Evolutionary conservation across 2,113 vertebrate genomes (phyloP).

Genomic region (Cettia cetti): DNA sequence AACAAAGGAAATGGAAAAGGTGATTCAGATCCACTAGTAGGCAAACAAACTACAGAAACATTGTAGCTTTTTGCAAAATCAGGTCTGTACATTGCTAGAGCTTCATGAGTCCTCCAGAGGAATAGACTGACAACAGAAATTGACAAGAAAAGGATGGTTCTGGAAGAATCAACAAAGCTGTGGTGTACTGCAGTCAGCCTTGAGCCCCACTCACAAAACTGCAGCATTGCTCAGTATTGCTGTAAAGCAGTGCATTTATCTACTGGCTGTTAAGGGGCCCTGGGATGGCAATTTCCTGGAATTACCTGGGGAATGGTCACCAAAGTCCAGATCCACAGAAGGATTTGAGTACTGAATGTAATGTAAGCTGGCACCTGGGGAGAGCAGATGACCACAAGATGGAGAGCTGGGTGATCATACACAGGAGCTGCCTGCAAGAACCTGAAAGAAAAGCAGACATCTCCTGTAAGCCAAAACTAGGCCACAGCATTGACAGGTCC

Average conservation of each 20-base stretch:
- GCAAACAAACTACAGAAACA: background rate
- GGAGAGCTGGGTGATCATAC: background rate
- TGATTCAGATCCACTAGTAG: background rate
- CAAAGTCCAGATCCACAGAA: background rate
- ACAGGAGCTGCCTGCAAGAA: background rate
- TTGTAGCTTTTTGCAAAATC: background rate
- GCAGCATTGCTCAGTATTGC: background rate
- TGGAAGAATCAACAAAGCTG: background rate
- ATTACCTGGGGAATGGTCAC: background rate
- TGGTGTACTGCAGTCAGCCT: background rate
- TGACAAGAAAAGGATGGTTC: background rate
- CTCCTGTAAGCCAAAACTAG: background rate
- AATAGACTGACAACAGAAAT: background rate
- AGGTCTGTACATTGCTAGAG: background rate
- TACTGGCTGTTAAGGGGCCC: background rate
- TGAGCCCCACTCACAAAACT: background rate
- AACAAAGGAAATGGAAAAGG: background rate
- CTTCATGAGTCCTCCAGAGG: rapidly evolving
- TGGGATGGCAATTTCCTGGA: background rate
- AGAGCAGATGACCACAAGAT: background rate
- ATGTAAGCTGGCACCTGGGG: background rate
- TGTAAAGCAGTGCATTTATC: background rate
- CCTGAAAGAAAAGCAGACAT: background rate
- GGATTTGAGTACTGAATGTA: background rate
- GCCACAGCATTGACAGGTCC: background rate